These are phyloP conservation scores for Lathamus discolor DNA, from an alignment of 2,113 vertebrate species.

Conservation along the genomic window DNA sequence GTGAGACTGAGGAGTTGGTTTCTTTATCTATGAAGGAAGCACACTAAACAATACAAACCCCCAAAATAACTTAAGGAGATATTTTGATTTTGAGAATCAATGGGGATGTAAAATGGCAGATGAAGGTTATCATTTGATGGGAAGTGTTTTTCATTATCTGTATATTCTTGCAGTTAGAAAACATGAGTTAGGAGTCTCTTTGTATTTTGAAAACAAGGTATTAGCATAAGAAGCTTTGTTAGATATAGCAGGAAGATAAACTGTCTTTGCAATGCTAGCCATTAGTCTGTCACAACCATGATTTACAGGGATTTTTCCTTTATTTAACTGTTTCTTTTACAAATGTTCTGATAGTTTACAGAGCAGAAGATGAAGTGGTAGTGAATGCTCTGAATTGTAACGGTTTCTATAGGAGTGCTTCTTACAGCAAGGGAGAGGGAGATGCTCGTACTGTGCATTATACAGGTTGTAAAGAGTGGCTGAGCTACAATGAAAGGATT, in stretches of 20 bases:
- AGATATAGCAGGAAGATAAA: slow-evolving; percentile 20
- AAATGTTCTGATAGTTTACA: slow-evolving; percentile 19
- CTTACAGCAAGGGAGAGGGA: not conserved
- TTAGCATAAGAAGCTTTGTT: slow-evolving; percentile 40
- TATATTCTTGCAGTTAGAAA: slow-evolving; percentile 14
- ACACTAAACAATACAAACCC: not conserved
- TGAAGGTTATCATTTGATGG: not conserved
- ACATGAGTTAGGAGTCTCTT: not conserved
- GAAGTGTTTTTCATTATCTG: not conserved
- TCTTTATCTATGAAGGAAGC: not conserved
- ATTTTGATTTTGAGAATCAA: not conserved
- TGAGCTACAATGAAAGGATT: not conserved
- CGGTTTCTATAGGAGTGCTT: not conserved
- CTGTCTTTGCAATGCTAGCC: not conserved
- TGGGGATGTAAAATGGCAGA: not conserved
- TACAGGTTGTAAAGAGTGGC: not conserved
- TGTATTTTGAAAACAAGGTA: slow-evolving; percentile 14
- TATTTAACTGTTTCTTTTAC: slow-evolving; percentile 42
- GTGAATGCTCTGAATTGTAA: not conserved
- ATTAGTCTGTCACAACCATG: not conserved
- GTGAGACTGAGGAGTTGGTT: not conserved
- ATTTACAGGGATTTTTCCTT: slow-evolving; percentile 39
- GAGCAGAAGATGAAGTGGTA: slow-evolving; percentile 6
- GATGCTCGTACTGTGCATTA: not conserved
- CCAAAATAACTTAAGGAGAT: not conserved